phyloP scores from a whole-genome alignment of 2,797 vertebrate genomes.

The Aratinga solstitialis region DNA sequence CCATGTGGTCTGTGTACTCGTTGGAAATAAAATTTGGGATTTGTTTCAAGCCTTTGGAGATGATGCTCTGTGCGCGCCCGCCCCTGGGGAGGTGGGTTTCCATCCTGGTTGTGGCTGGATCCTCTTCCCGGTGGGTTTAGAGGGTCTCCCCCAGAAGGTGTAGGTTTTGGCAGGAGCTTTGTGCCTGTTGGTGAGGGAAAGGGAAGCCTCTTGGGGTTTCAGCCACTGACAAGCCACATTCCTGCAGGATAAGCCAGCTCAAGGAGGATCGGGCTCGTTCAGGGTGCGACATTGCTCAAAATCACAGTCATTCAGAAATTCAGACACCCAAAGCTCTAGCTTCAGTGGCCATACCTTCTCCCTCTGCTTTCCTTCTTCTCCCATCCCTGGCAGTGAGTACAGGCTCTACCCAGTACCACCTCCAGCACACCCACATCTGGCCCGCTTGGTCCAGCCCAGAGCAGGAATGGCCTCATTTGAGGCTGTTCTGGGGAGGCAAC shows the following conservation, averaged over 20 bases:
- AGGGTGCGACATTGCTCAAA: background rate
- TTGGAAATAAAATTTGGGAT: conserved; percentile 82
- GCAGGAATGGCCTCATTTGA: background rate
- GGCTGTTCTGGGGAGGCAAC: background rate
- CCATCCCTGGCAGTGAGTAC: background rate
- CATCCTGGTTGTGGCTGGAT: rapidly evolving
- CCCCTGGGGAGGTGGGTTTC: background rate
- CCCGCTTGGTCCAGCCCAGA: background rate
- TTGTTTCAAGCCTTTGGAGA: conserved; percentile 60
- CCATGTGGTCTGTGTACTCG: conserved; percentile 71
- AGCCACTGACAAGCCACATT: background rate
- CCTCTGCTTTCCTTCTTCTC: background rate
- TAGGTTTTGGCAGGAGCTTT: background rate
- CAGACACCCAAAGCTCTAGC: background rate
- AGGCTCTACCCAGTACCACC: background rate
- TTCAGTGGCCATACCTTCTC: background rate
- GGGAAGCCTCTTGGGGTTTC: rapidly evolving
- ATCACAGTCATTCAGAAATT: background rate
- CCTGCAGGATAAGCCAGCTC: rapidly evolving
- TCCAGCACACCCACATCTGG: background rate
- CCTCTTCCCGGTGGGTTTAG: rapidly evolving
- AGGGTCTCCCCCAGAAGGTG: rapidly evolving
- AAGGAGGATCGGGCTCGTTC: rapidly evolving
- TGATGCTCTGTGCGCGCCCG: rapidly evolving
- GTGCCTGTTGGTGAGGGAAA: rapidly evolving